These are phyloP conservation scores for Monodelphis domestica DNA, from an alignment of 2,797 vertebrate species.

Conservation along the genomic window DNA sequence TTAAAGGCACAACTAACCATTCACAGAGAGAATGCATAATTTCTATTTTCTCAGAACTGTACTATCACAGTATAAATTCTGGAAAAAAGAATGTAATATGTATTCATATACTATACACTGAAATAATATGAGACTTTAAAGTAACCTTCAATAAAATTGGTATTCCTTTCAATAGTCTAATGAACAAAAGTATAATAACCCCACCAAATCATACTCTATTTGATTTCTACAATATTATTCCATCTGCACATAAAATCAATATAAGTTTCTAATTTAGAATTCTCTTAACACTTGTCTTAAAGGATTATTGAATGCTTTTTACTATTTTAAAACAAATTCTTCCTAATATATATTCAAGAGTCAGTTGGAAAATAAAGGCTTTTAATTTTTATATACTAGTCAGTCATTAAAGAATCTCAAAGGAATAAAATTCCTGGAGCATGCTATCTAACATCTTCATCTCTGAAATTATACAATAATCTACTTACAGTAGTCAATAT, in stretches of 20 bases:
- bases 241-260: neutral
- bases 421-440: neutral
- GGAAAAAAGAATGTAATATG: neutral
- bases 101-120: neutral
- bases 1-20: neutral
- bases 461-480: conserved; percentile 26
- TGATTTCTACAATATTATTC: neutral
- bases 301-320: neutral
- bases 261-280: neutral
- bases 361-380: neutral
- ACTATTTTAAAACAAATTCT: neutral
- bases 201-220: neutral
- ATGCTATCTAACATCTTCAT: neutral
- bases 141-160: neutral
- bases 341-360: neutral
- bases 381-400: neutral
- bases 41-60: neutral
- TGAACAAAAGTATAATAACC: neutral
- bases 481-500: conserved; percentile 4
- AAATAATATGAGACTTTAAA: neutral
- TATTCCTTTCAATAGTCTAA: neutral
- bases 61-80: neutral
- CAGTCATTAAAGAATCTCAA: neutral
- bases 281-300: neutral
- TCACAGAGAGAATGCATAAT: neutral